Evolutionary conservation across 2,888 invertebrate genomes (phyloP).

Genomic region (Abrostola triplasia): DNA sequence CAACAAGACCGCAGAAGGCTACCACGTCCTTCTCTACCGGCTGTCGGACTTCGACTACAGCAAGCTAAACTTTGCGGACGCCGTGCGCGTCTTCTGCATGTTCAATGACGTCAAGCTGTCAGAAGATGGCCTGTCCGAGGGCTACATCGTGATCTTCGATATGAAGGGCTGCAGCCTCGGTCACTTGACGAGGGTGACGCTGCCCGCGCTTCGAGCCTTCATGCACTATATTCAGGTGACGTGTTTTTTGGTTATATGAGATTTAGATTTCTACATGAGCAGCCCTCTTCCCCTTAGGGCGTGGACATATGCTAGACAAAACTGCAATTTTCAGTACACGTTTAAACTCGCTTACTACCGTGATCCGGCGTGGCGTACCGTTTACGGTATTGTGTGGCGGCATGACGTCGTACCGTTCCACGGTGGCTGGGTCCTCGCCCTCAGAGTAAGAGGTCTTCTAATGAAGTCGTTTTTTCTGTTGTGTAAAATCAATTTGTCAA

Average conservation of each 20-base stretch:
- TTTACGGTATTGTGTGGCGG: too few relatives aligned
- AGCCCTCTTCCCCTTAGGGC: neutral
- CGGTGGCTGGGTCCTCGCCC: too few relatives aligned
- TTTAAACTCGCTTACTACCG: too few relatives aligned
- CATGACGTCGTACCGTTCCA: too few relatives aligned
- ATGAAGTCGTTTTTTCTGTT: too few relatives aligned
- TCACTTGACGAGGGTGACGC: slow-evolving; percentile 89
- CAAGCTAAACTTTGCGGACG: slow-evolving; percentile 90
- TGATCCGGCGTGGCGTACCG: too few relatives aligned
- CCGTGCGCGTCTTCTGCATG: slow-evolving; percentile 90
- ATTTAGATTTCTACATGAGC: neutral
- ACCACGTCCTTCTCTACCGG: slow-evolving; percentile 89
- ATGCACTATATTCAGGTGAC: slow-evolving; percentile 90
- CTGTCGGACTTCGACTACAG: slow-evolving; percentile 89
- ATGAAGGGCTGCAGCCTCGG: slow-evolving; percentile 91
- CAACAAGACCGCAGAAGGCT: slow-evolving; percentile 89
- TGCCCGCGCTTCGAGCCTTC: slow-evolving; percentile 89
- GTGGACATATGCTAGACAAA: too few relatives aligned
- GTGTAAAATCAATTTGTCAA: too few relatives aligned
- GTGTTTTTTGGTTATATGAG: slow-evolving; percentile 35
- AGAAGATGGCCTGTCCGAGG: slow-evolving; percentile 88
- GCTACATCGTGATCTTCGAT: slow-evolving; percentile 90
- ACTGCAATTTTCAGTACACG: too few relatives aligned
- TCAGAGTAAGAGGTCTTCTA: too few relatives aligned
- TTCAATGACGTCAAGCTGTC: slow-evolving; percentile 90